Evolutionary conservation across 2,888 invertebrate genomes (phyloP).

Genomic region (Apomyelois bistriatella): DNA sequence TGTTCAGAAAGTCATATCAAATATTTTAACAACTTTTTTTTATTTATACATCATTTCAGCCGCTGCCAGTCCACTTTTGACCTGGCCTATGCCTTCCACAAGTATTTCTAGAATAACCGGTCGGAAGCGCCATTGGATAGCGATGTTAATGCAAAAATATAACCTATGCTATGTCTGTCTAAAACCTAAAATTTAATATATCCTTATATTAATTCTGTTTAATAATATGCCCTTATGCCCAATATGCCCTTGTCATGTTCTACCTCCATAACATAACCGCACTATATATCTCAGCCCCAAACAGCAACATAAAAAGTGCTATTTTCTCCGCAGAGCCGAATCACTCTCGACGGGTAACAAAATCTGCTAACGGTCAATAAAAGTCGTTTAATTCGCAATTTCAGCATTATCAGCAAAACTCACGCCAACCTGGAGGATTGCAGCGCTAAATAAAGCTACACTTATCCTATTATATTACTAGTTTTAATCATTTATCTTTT

Average conservation of each 20-base stretch:
- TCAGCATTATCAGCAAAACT: constrained; percentile 42
- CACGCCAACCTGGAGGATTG: constrained; percentile 29
- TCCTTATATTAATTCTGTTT: too few relatives aligned
- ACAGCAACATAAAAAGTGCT: constrained; percentile 1
- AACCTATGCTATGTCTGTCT: too few relatives aligned
- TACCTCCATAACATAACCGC: constrained; percentile 2
- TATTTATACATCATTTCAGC: too few relatives aligned
- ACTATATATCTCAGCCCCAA: neutral
- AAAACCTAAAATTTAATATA: too few relatives aligned
- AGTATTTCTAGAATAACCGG: too few relatives aligned
- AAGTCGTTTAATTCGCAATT: constrained; percentile 60
- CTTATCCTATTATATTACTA: neutral
- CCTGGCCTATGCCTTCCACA: too few relatives aligned
- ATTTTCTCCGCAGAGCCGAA: constrained; percentile 25
- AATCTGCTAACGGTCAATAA: constrained; percentile 55
- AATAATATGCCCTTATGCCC: too few relatives aligned
- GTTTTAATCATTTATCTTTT: neutral
- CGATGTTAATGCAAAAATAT: too few relatives aligned
- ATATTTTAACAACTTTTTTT: too few relatives aligned
- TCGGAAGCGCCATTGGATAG: too few relatives aligned
- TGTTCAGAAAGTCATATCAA: too few relatives aligned
- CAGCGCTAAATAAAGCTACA: neutral
- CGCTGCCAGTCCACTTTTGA: too few relatives aligned
- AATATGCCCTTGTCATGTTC: neutral
- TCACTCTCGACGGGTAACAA: constrained; percentile 46